phyloP scores from a whole-genome alignment of 1,140 invertebrate genomes.

The Ceratoteleas bidentatus region DNA sequence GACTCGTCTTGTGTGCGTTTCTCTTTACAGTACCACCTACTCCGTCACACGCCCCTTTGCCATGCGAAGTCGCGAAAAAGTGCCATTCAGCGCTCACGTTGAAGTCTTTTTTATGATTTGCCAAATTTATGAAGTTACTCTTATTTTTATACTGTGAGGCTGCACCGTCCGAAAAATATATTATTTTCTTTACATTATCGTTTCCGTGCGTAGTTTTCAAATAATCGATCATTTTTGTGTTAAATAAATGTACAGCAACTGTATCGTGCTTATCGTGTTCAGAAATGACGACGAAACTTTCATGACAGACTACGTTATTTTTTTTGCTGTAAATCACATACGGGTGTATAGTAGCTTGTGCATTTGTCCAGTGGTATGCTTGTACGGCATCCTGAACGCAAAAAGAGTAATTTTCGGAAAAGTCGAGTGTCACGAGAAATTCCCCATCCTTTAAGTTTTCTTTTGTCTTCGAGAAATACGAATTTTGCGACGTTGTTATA shows the following conservation, averaged over 20 bases:
- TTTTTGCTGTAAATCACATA: neutral
- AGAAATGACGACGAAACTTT: neutral
- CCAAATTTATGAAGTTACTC: conserved; percentile 18
- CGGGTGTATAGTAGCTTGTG: neutral
- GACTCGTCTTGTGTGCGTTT: conserved; percentile 9
- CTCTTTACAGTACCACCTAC: conserved; percentile 17
- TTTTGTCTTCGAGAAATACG: neutral
- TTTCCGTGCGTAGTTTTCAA: neutral
- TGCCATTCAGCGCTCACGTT: conserved; percentile 24
- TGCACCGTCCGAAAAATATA: conserved; percentile 6
- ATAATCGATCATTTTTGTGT: neutral
- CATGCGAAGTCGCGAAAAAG: conserved; percentile 19
- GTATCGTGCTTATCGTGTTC: neutral
- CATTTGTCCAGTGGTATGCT: neutral
- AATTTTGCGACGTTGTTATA: neutral
- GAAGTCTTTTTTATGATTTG: conserved; percentile 12
- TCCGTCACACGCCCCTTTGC: conserved; percentile 13
- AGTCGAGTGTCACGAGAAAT: neutral
- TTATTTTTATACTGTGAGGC: conserved; percentile 30
- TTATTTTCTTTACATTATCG: neutral
- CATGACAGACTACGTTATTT: neutral
- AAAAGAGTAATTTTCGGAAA: conserved; percentile 1
- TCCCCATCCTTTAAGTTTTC: neutral
- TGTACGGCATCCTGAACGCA: neutral
- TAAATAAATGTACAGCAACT: neutral